Conservation (phyloP, 2,797 vertebrate genomes). For the Cercopithecus neglectus region DNA sequence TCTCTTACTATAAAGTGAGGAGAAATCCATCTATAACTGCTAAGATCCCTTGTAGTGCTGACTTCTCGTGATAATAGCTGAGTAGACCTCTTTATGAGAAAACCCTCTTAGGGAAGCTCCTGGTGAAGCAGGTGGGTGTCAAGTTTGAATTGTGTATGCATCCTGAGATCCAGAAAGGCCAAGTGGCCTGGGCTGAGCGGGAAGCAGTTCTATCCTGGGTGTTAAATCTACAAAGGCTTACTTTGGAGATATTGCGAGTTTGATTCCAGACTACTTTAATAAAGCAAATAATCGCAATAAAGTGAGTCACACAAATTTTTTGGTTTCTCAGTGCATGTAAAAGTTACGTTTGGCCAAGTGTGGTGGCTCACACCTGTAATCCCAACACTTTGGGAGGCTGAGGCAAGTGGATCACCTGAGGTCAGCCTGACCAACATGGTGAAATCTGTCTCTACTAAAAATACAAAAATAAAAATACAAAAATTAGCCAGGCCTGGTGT, state of each 20-base stretch:
- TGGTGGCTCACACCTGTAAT: too few relatives aligned
- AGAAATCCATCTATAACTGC: background rate
- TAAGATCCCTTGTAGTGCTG: background rate
- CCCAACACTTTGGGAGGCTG: too few relatives aligned
- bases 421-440: too few relatives aligned
- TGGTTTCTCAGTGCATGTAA: background rate
- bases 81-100: fast-evolving
- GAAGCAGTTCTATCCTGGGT: background rate
- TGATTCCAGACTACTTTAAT: background rate
- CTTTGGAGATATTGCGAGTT: background rate
- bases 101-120: background rate
- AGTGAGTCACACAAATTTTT: background rate
- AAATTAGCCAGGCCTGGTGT: too few relatives aligned
- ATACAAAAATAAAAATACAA: too few relatives aligned
- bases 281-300: background rate
- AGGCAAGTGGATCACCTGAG: too few relatives aligned
- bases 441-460: too few relatives aligned
- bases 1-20: background rate
- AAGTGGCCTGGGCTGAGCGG: background rate
- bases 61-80: background rate
- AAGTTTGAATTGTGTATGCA: background rate
- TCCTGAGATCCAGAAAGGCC: background rate
- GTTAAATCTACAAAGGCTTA: too few relatives aligned
- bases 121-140: background rate
- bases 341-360: background rate